A percentile compares a stretch with the other conserved stretches of the same genome.
Evolutionary conservation across 2,113 vertebrate species (phyloP).

Genomic region (Ibidorhyncha struthersii): DNA sequence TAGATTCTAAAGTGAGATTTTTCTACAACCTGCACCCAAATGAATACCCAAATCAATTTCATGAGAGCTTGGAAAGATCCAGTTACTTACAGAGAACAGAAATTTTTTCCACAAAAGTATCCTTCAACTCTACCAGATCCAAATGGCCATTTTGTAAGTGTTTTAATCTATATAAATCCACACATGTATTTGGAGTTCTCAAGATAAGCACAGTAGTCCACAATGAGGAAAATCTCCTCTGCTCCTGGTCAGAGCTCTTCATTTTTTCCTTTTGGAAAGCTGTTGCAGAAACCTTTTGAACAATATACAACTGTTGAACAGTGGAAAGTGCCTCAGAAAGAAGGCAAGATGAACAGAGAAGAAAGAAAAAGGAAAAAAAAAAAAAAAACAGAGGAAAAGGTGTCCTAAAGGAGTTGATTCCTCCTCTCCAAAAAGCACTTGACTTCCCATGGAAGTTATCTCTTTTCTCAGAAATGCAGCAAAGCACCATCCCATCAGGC

Average conservation of each 20-base stretch:
- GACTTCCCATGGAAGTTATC: neutral
- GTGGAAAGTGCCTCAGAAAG: neutral
- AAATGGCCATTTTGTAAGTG: neutral
- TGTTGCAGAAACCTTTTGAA: neutral
- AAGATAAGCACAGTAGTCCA: neutral
- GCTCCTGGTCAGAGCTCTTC: neutral
- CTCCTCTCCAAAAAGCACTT: neutral
- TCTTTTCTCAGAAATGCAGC: neutral
- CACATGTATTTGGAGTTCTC: neutral
- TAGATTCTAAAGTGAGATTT: neutral
- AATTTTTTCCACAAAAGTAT: neutral
- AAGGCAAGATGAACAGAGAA: neutral
- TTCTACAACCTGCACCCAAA: neutral
- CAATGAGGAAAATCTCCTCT: neutral
- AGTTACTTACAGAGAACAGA: neutral
- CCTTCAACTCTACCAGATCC: neutral
- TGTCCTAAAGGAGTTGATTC: neutral
- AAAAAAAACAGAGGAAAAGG: neutral
- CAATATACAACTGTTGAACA: neutral
- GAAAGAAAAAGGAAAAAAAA: too few relatives aligned
- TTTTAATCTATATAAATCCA: neutral
- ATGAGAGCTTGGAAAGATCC: neutral
- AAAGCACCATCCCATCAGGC: neutral
- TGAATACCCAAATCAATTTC: neutral
- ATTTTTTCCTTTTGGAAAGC: neutral